Evolutionary conservation across 2,113 vertebrate species (phyloP).

Genomic region (Mirza zaza): DNA sequence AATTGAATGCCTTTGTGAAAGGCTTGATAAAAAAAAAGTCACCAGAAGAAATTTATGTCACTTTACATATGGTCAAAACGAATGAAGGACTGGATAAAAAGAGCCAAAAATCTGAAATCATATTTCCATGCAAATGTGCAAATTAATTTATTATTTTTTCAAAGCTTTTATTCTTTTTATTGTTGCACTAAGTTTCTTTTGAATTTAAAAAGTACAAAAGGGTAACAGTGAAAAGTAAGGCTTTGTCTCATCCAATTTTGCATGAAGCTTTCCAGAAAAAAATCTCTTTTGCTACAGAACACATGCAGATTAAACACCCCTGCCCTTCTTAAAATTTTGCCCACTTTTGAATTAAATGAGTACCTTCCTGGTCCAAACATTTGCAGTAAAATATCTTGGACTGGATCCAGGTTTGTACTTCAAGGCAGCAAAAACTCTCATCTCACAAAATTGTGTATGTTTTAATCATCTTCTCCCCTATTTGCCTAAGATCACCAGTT

Average conservation of each 20-base stretch:
- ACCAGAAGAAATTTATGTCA: neutral
- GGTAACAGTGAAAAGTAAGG: neutral
- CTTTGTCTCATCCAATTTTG: neutral
- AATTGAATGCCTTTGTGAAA: slow-evolving; percentile 13
- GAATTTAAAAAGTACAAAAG: neutral
- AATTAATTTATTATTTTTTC: neutral
- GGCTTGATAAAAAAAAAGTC: neutral
- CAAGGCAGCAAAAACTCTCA: neutral
- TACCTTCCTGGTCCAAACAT: neutral
- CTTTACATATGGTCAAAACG: neutral
- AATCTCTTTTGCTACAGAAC: neutral
- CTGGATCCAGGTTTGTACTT: neutral
- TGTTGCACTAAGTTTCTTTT: slow-evolving; percentile 6
- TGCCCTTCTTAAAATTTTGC: neutral
- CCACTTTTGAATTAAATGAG: neutral
- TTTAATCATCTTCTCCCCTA: neutral
- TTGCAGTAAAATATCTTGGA: neutral
- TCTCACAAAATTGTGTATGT: neutral
- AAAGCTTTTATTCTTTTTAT: neutral
- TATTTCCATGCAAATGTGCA: neutral
- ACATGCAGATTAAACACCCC: neutral
- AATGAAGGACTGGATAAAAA: neutral
- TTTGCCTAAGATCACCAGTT: neutral
- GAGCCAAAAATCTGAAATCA: neutral
- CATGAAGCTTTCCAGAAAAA: neutral